These are phyloP conservation scores for Hiodon alosoides DNA, from an alignment of 2,113 vertebrate genomes.

Conservation along the genomic window DNA sequence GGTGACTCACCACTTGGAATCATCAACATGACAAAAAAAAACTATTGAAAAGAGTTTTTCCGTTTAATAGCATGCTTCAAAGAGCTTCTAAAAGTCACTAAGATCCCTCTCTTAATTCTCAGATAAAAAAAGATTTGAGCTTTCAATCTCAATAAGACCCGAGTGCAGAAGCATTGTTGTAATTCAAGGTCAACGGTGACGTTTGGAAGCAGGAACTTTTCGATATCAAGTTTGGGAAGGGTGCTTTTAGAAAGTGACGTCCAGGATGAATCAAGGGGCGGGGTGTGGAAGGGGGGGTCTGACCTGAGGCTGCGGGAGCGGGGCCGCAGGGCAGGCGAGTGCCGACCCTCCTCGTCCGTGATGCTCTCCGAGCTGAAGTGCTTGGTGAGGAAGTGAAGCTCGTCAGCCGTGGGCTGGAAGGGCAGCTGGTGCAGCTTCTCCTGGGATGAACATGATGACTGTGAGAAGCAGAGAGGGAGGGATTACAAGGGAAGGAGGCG, in stretches of 20 bases:
- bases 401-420: conserved; percentile 93
- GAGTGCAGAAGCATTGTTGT: background rate
- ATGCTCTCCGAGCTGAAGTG: conserved; percentile 97
- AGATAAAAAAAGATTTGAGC: background rate
- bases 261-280: conserved; percentile 19
- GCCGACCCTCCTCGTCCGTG: conserved; percentile 86
- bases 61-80: background rate
- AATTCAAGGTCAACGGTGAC: background rate
- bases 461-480: conserved; percentile 73
- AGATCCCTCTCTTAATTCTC: background rate
- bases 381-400: conserved; percentile 96
- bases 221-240: background rate
- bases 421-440: conserved; percentile 98
- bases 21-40: background rate
- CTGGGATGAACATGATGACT: conserved; percentile 99
- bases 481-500: conserved; percentile 55
- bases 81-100: conserved; percentile 1
- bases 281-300: conserved; percentile 22
- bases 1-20: background rate
- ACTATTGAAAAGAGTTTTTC: background rate
- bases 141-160: background rate
- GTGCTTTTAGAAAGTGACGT: background rate
- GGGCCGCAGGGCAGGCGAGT: conserved; percentile 86
- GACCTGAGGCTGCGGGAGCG: conserved; percentile 90
- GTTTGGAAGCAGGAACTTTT: background rate